Conservation (phyloP, 1,140 invertebrate species). For the Melitaea cinxia region DNA sequence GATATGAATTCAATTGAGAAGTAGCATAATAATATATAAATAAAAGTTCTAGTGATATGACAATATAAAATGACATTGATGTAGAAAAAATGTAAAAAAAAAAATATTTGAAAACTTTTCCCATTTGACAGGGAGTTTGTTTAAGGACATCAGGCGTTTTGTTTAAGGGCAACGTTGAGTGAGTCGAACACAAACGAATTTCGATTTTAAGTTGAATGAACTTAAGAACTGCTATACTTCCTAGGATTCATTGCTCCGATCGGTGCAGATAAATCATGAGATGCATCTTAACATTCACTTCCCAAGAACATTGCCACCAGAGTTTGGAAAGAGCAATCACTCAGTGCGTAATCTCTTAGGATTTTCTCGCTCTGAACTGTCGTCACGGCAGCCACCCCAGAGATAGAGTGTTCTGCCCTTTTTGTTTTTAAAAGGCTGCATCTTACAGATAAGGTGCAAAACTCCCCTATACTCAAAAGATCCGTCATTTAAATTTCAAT, state of each 20-base stretch:
- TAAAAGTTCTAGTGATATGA: neutral
- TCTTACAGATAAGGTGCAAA: constrained; percentile 62
- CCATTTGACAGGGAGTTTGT: constrained; percentile 68
- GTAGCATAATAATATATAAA: neutral
- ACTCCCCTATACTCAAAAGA: constrained; percentile 36
- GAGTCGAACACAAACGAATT: constrained; percentile 35
- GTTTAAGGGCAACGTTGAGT: constrained; percentile 46
- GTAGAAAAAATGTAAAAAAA: constrained; percentile 29
- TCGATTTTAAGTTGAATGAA: constrained; percentile 29
- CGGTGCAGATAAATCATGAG: constrained; percentile 59
- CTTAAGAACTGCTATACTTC: constrained; percentile 30
- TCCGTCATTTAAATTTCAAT: constrained; percentile 48
- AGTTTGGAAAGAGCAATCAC: constrained; percentile 78
- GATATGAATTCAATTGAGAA: too few relatives aligned
- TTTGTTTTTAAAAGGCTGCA: constrained; percentile 74
- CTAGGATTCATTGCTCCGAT: constrained; percentile 3
- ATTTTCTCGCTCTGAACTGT: constrained; percentile 52
- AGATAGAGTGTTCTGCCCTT: constrained; percentile 53
- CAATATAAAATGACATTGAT: neutral
- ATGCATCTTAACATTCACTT: constrained; percentile 72
- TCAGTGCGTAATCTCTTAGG: constrained; percentile 78
- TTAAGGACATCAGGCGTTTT: constrained; percentile 52
- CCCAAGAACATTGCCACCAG: constrained; percentile 50
- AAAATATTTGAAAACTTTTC: constrained; percentile 77
- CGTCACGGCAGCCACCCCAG: constrained; percentile 46